Percentiles rank a stretch among this genome's conserved stretches.
These are phyloP conservation scores for Naso thynnoides DNA, from an alignment of 2,797 vertebrate genomes.

Conservation along the genomic window DNA sequence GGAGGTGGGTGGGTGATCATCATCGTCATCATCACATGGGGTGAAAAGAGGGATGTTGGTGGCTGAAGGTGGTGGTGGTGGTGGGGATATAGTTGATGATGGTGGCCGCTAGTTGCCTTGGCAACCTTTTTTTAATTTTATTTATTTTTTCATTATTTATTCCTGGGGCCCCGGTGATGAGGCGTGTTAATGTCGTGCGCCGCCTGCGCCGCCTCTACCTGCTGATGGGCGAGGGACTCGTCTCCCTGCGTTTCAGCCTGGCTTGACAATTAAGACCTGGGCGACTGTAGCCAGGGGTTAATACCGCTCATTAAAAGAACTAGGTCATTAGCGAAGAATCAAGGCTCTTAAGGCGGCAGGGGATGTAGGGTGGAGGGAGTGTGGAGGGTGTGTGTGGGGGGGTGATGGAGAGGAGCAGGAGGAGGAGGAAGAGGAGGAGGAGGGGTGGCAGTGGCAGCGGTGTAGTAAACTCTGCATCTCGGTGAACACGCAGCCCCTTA, in stretches of 20 bases:
- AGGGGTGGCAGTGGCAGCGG: constrained; percentile 73
- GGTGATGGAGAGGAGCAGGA: constrained; percentile 69
- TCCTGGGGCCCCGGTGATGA: constrained; percentile 87
- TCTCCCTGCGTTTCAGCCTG: constrained; percentile 94
- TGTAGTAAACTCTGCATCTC: constrained; percentile 96
- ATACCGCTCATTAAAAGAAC: constrained; percentile 99
- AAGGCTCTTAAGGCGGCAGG: constrained; percentile 97
- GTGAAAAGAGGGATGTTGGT: constrained; percentile 35
- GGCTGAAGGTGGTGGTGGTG: background rate
- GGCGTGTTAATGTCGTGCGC: constrained; percentile 90
- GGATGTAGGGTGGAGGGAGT: constrained; percentile 81
- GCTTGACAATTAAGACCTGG: constrained; percentile 99
- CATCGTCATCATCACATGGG: constrained; percentile 61
- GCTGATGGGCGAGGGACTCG: constrained; percentile 74
- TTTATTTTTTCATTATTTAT: constrained; percentile 94
- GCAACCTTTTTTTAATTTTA: constrained; percentile 70
- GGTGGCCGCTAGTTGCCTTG: constrained; percentile 70
- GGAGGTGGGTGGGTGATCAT: constrained; percentile 41
- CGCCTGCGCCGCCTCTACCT: constrained; percentile 68
- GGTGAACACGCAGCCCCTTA: constrained; percentile 93
- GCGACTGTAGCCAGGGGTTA: constrained; percentile 99
- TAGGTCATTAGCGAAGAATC: constrained; percentile 99
- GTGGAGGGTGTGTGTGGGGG: constrained; percentile 19
- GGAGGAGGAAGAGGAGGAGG: constrained; percentile 80
- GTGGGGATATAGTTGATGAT: constrained; percentile 80